Conservation (phyloP, 2,797 vertebrate genomes). For the Moxostoma hubbsi region DNA sequence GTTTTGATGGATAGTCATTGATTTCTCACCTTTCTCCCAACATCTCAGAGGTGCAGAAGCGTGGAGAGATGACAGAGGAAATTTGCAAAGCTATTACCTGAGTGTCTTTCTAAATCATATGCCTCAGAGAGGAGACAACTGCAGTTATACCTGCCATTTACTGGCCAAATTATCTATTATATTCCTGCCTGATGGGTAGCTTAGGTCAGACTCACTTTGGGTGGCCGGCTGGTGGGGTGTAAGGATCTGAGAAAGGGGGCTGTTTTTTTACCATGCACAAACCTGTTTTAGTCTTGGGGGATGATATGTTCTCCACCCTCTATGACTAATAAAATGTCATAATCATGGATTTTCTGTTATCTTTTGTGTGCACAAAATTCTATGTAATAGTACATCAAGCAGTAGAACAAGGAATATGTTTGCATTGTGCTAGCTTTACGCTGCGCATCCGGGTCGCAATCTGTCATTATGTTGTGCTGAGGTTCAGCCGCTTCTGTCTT, state of each 20-base stretch:
- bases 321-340: neutral
- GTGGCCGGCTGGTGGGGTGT: constrained; percentile 7
- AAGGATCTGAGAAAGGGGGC: constrained; percentile 26
- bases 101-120: constrained; percentile 74
- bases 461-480: too few relatives aligned
- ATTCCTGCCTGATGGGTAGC: constrained; percentile 54
- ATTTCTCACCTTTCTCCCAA: constrained; percentile 71
- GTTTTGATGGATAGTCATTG: constrained; percentile 82
- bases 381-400: neutral
- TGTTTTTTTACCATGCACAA: constrained; percentile 35
- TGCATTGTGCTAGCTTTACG: too few relatives aligned
- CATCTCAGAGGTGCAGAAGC: constrained; percentile 63
- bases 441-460: too few relatives aligned
- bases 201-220: constrained; percentile 42
- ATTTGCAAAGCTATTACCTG: constrained; percentile 73
- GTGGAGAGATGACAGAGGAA: constrained; percentile 71
- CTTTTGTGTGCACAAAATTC: neutral
- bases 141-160: constrained; percentile 72
- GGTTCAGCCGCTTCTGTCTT: too few relatives aligned
- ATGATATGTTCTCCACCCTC: neutral
- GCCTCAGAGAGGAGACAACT: constrained; percentile 68
- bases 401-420: neutral
- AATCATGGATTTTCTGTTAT: neutral
- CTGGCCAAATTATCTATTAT: constrained; percentile 67
- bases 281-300: neutral